Evolutionary conservation across 2,113 vertebrate species (phyloP).

Genomic region (Hydrolagus affinis): DNA sequence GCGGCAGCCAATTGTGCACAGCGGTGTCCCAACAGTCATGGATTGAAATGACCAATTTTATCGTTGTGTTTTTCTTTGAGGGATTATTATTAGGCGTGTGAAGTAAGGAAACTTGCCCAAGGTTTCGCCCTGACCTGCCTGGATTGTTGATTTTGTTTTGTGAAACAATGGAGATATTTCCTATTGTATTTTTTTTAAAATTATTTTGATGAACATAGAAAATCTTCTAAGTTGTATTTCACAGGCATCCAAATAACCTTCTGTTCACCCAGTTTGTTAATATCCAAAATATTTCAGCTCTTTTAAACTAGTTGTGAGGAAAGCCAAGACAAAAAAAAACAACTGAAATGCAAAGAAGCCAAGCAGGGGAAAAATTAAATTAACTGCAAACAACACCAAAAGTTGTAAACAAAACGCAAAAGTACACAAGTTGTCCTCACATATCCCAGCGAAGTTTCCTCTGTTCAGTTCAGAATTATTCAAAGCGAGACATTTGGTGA

Average conservation of each 20-base stretch:
- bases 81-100: too few relatives aligned
- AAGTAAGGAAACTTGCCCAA: too few relatives aligned
- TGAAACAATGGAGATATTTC: background rate
- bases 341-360: conserved; percentile 11
- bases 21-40: too few relatives aligned
- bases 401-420: conserved; percentile 34
- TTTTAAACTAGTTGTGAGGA: background rate
- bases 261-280: background rate
- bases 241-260: conserved; percentile 1
- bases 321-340: conserved; percentile 17
- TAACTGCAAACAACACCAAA: conserved; percentile 26
- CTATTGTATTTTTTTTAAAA: background rate
- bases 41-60: too few relatives aligned
- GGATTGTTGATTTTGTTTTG: background rate
- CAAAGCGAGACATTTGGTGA: conserved; percentile 40
- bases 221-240: background rate
- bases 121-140: too few relatives aligned
- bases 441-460: conserved; percentile 63
- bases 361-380: conserved; percentile 33
- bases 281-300: background rate
- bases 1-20: too few relatives aligned
- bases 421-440: conserved; percentile 47
- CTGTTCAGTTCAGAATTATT: conserved; percentile 51
- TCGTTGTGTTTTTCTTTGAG: too few relatives aligned
- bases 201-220: background rate